Evolutionary conservation across 2,797 vertebrate genomes (phyloP).

Genomic region (Remorina albescens): DNA sequence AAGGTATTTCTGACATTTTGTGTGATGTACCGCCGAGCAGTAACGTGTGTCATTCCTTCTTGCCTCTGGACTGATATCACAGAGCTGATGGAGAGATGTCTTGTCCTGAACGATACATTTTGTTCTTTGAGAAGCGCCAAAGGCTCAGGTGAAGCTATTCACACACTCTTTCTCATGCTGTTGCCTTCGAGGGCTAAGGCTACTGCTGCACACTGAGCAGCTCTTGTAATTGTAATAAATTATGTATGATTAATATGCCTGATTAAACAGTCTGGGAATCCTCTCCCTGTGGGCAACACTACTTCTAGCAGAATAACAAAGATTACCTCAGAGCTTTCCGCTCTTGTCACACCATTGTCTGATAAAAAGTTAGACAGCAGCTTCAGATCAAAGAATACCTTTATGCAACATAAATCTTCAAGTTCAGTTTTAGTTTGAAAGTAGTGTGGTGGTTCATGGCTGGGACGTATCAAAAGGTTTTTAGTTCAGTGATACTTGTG

Average conservation of each 20-base stretch:
- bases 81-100: slow-evolving; percentile 69
- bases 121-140: slow-evolving; percentile 67
- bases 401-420: slow-evolving; percentile 44
- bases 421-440: slow-evolving; percentile 47
- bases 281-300: slow-evolving; percentile 70
- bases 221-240: slow-evolving; percentile 82
- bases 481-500: slow-evolving; percentile 9
- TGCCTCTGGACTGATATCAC: slow-evolving; percentile 62
- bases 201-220: slow-evolving; percentile 65
- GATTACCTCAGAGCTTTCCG: slow-evolving; percentile 79
- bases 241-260: slow-evolving; percentile 82
- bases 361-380: slow-evolving; percentile 67
- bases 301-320: slow-evolving; percentile 80
- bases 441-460: background rate
- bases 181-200: slow-evolving; percentile 65
- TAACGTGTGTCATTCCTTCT: slow-evolving; percentile 38
- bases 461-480: slow-evolving; percentile 3
- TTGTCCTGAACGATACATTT: slow-evolving; percentile 63
- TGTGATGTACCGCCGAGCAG: slow-evolving; percentile 29
- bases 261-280: slow-evolving; percentile 82
- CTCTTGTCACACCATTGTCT: slow-evolving; percentile 69
- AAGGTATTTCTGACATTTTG: slow-evolving; percentile 53
- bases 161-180: slow-evolving; percentile 62
- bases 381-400: slow-evolving; percentile 75
- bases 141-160: slow-evolving; percentile 76